Evolutionary conservation across 37 sponge, comb jelly and placozoan genomes (phyloP).

Genomic region (Aplysina aerophoba): DNA sequence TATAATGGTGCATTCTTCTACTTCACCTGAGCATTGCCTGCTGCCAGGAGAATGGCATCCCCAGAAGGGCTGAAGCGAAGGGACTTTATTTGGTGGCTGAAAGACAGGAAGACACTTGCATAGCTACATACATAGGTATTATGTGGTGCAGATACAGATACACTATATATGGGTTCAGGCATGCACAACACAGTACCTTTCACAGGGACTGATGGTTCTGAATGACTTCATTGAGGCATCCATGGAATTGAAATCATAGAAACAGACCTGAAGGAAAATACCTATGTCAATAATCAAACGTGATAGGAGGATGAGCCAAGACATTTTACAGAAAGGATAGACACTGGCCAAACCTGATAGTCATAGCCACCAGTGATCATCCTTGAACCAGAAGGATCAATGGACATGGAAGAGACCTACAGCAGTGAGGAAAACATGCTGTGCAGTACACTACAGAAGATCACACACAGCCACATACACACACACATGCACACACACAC

Average conservation of each 20-base stretch:
- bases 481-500: too few relatives aligned
- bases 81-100: constrained; percentile 82
- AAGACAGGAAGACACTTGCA: not conserved
- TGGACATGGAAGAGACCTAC: constrained; percentile 81
- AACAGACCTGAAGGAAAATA: constrained; percentile 26
- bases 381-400: constrained; percentile 93
- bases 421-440: not conserved
- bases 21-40: constrained; percentile 89
- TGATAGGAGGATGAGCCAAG: not conserved
- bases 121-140: not conserved
- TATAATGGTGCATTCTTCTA: too few relatives aligned
- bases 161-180: too few relatives aligned
- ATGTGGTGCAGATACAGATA: too few relatives aligned
- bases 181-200: too few relatives aligned
- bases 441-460: not conserved
- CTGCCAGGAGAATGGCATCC: constrained; percentile 74
- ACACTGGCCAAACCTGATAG: constrained; percentile 53
- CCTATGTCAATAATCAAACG: too few relatives aligned
- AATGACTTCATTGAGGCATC: constrained; percentile 78
- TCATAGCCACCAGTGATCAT: constrained; percentile 93
- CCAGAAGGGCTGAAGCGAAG: constrained; percentile 89
- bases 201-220: constrained; percentile 78
- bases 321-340: not conserved
- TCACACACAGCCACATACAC: too few relatives aligned
- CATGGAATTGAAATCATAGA: constrained; percentile 94